Conservation (phyloP, 1,140 invertebrate genomes). For the Drosophila nigrodunni region DNA sequence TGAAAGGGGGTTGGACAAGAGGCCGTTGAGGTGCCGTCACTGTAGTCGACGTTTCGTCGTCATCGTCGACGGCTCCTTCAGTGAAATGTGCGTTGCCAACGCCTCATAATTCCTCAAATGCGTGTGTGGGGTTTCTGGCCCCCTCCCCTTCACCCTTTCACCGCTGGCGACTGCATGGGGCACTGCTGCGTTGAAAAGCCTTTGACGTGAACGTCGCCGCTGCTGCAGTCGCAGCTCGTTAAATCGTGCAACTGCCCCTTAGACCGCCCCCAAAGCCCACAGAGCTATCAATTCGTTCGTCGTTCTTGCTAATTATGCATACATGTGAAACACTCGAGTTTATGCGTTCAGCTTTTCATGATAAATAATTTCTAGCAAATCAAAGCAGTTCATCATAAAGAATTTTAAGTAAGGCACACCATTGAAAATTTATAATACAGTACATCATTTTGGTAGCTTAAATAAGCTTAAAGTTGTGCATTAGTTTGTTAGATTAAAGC, state of each 20-base stretch:
- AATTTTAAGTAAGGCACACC: no score
- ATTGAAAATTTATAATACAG: no score
- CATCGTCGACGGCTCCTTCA: constrained; percentile 49
- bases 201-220: constrained; percentile 41
- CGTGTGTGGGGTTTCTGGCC: constrained; percentile 59
- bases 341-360: constrained; percentile 18
- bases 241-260: constrained; percentile 55
- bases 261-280: constrained; percentile 30
- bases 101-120: constrained; percentile 81
- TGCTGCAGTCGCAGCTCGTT: constrained; percentile 71
- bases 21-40: constrained; percentile 38
- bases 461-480: no score
- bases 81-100: constrained; percentile 75
- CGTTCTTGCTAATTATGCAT: constrained; percentile 78
- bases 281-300: constrained; percentile 64
- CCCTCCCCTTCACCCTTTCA: neutral
- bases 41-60: neutral
- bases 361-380: neutral
- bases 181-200: constrained; percentile 53
- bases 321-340: constrained; percentile 43
- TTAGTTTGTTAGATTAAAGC: no score
- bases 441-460: no score
- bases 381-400: no score
- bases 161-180: constrained; percentile 37
- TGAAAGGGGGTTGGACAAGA: neutral